Evolutionary conservation across 1,140 invertebrate genomes (phyloP).

Genomic region (Caenorhabditis elegans): DNA sequence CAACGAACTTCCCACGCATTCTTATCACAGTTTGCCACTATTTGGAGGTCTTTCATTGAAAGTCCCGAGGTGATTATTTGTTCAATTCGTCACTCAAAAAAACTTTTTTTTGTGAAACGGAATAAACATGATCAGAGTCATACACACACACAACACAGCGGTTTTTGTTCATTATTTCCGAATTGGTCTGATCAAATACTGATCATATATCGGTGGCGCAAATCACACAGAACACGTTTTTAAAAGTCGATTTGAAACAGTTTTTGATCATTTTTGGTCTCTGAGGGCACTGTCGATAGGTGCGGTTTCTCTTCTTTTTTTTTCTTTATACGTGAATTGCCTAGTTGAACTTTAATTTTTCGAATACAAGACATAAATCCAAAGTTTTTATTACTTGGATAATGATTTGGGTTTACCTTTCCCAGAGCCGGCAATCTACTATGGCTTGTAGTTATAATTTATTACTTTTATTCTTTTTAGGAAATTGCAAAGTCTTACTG

Average conservation of each 20-base stretch:
- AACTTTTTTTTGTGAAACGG: background rate
- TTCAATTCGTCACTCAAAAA: constrained; percentile 24
- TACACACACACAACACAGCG: background rate
- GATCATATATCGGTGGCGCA: background rate
- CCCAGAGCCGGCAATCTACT: too few relatives aligned
- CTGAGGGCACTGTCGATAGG: background rate
- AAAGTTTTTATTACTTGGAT: too few relatives aligned
- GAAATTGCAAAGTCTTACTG: too few relatives aligned
- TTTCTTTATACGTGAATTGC: background rate
- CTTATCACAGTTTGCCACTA: constrained; percentile 24
- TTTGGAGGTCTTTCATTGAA: constrained; percentile 15
- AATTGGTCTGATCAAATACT: constrained; percentile 13
- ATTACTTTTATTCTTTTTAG: too few relatives aligned
- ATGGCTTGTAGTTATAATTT: too few relatives aligned
- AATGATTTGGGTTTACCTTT: too few relatives aligned
- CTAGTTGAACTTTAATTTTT: background rate
- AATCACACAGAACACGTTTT: constrained; percentile 27
- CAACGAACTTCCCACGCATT: constrained; percentile 5
- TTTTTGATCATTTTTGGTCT: constrained; percentile 16
- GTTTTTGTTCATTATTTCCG: constrained; percentile 19
- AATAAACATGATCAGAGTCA: constrained; percentile 2
- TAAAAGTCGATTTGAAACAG: constrained; percentile 23
- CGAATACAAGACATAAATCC: too few relatives aligned
- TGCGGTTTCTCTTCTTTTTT: background rate
- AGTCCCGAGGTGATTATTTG: background rate